Evolutionary conservation across 2,113 vertebrate species (phyloP).

Genomic region (Alaudala cheleensis): DNA sequence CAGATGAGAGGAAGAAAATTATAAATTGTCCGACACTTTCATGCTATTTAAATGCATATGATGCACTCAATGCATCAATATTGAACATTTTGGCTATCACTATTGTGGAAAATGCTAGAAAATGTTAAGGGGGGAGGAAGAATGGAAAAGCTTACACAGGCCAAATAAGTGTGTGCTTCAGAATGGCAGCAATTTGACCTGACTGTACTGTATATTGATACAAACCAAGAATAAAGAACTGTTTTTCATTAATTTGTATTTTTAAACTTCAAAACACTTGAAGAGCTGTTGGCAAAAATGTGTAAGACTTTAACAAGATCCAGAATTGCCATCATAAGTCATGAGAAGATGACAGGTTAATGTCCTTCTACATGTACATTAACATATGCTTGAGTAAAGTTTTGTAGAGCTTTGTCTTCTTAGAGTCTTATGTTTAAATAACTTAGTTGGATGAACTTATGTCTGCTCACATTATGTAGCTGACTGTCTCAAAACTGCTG

Average conservation of each 20-base stretch:
- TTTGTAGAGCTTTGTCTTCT: not conserved
- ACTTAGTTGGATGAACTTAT: not conserved
- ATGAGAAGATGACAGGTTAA: not conserved
- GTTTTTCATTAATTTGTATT: not conserved
- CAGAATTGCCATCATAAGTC: accelerated
- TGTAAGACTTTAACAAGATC: not conserved
- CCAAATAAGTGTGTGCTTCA: not conserved
- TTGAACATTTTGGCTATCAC: not conserved
- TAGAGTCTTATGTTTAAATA: not conserved
- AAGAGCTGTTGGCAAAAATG: not conserved
- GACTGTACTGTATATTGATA: not conserved
- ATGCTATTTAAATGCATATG: not conserved
- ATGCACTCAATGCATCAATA: not conserved
- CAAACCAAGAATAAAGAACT: not conserved
- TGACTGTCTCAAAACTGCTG: not conserved
- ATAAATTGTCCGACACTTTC: not conserved
- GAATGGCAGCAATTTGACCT: not conserved
- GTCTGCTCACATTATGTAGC: not conserved
- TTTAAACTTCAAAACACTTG: not conserved
- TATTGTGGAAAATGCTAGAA: not conserved
- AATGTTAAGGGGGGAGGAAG: not conserved
- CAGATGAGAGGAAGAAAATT: not conserved
- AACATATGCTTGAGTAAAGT: not conserved
- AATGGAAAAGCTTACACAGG: not conserved
- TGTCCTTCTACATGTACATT: not conserved